A percentile compares a stretch with the other conserved stretches of the same genome.
Conservation (phyloP, 1,140 invertebrate genomes). For the Tribolium castaneum region DNA sequence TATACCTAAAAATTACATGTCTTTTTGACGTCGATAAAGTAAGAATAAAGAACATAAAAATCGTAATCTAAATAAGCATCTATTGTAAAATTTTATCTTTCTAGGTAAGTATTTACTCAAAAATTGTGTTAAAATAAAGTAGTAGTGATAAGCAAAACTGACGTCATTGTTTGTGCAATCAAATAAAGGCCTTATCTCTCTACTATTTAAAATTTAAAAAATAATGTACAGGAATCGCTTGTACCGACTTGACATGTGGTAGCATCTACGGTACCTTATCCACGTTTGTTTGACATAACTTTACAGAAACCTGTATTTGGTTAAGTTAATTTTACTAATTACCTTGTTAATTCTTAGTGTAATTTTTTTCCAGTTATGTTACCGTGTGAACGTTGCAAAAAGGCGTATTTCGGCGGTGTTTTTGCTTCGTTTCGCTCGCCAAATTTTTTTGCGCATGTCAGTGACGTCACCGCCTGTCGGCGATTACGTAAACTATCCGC, state of each 20-base stretch:
- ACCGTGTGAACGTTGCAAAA: not conserved
- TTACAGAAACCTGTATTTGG: not conserved
- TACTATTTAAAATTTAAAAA: no score
- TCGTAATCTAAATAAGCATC: no score
- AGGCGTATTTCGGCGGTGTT: not conserved
- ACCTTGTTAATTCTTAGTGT: not conserved
- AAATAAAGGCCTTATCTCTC: no score
- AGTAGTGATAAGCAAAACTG: no score
- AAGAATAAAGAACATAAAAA: no score
- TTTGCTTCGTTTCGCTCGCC: not conserved
- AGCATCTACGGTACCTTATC: not conserved
- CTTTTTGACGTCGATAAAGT: no score
- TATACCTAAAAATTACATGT: no score
- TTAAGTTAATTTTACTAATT: not conserved
- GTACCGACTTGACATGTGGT: not conserved
- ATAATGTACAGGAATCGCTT: not conserved
- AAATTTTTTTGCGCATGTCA: not conserved
- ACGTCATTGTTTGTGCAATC: no score
- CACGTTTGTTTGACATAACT: not conserved
- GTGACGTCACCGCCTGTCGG: constrained; percentile 19
- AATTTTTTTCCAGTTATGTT: not conserved
- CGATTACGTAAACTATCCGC: constrained; percentile 28
- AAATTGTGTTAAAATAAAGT: not conserved
- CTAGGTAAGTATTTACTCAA: not conserved
- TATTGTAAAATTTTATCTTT: no score